Conservation (phyloP, 2,113 vertebrate genomes). For the Saguinus imperator region DNA sequence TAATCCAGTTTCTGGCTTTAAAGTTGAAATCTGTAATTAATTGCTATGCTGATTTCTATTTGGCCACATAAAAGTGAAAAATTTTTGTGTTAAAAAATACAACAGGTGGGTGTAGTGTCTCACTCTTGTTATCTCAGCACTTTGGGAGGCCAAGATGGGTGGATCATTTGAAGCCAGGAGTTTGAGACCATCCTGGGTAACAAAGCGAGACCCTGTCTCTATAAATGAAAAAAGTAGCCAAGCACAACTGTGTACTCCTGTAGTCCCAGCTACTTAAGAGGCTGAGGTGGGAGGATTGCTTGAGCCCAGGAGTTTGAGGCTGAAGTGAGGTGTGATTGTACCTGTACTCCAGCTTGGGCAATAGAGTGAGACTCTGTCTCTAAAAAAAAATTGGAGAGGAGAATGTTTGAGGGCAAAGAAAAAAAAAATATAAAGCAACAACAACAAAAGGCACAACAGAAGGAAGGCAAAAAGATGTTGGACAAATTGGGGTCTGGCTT, state of each 20-base stretch:
- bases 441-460: background rate
- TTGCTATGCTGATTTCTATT: background rate
- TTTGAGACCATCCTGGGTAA: background rate
- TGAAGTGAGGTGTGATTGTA: background rate
- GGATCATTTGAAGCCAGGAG: background rate
- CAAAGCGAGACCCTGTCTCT: background rate
- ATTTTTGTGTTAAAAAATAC: background rate
- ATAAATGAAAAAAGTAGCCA: background rate
- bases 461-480: slow-evolving; percentile 9
- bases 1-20: background rate
- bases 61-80: background rate
- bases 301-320: background rate
- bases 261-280: background rate
- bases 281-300: background rate
- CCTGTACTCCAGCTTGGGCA: background rate
- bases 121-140: background rate
- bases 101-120: background rate
- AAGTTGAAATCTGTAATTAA: background rate
- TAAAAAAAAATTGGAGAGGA: background rate
- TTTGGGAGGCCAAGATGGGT: background rate
- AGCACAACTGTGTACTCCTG: background rate
- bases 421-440: background rate
- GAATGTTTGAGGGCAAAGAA: background rate
- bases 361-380: background rate
- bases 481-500: background rate